Base-by-base conservation (phyloP, 2,888 invertebrate species). In the Drosophila anceps region DNA sequence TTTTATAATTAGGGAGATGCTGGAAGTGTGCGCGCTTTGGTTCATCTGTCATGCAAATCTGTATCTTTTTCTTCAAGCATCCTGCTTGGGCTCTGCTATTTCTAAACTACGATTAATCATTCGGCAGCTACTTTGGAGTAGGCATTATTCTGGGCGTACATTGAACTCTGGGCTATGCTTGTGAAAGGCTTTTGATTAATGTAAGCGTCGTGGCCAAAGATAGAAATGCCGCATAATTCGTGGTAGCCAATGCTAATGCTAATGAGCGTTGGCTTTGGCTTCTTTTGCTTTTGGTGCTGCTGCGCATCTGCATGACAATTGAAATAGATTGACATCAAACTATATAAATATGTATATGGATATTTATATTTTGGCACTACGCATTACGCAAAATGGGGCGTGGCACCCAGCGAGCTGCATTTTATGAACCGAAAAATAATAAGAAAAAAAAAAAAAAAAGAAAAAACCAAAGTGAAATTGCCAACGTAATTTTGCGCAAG, bases 401-500 rank as follows among this genome's bases (percentile, higher is more conserved):
- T 44, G 60, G 62, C 84, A 83, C 75, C 81, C 69, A 64, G 29
- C 15, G 48, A 15, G 48, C 58, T 69, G 70, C 77, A 71, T 63
- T 69, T 69, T 71, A 72, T 73, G 69, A 80, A 62, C 80, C 82
- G 75, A 84, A 33, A 66, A 71, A 57, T 50, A 13, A 51, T 4
- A n/a, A n/a, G n/a, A 13, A 39, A 35, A n/a, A 60, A 55, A 39
- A 35, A 12, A 27, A 29, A 20, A 24, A 54, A 51, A n/a, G 33
- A 43, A 27, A 62, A 68, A 60, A 41, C 57, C 72, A 60, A 63
- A 84, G 90, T 86, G 90, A 84, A 84, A 84, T 84, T 86, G 84
- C 84, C 78, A 84, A 90, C 91, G 86, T 86, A 86, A 90, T 80
- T 86, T 86, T 88, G 73, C 86, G 91, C 85, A 86, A 86, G 81